These are phyloP conservation scores for Heterochromis multidens DNA, from an alignment of 2,113 vertebrate species.

Conservation along the genomic window DNA sequence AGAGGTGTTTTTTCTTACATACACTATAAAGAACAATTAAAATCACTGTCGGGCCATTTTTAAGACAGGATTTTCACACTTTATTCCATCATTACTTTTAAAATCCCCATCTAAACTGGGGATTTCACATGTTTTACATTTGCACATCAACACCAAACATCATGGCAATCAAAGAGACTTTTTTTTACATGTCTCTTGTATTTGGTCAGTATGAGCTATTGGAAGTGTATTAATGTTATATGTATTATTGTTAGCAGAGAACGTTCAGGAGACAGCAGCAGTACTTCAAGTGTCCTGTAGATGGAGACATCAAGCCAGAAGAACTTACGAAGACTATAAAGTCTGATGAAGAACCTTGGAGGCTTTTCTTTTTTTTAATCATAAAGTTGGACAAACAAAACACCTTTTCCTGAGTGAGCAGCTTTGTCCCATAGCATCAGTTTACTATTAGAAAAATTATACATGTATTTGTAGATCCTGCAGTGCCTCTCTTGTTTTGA, in stretches of 20 bases:
- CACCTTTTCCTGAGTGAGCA: neutral
- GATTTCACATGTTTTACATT: neutral
- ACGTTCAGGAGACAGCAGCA: neutral
- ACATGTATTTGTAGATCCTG: neutral
- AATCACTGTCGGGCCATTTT: neutral
- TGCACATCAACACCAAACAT: neutral
- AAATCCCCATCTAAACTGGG: neutral
- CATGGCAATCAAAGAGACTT: neutral
- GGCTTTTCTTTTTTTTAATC: neutral
- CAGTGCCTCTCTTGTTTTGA: neutral
- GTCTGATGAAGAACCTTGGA: neutral
- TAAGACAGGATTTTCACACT: neutral
- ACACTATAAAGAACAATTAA: neutral
- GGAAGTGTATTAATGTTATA: neutral
- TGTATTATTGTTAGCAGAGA: neutral
- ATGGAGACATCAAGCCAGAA: constrained; percentile 44
- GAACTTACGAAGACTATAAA: neutral
- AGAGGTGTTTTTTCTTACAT: neutral
- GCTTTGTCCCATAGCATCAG: neutral
- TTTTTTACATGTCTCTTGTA: neutral
- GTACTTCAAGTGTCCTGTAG: constrained; percentile 37
- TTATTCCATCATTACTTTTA: neutral
- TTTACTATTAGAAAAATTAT: neutral
- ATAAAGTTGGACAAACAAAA: neutral
- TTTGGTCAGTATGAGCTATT: neutral